These are phyloP conservation scores for Barnardius zonarius DNA, from an alignment of 2,113 vertebrate species.

Conservation along the genomic window DNA sequence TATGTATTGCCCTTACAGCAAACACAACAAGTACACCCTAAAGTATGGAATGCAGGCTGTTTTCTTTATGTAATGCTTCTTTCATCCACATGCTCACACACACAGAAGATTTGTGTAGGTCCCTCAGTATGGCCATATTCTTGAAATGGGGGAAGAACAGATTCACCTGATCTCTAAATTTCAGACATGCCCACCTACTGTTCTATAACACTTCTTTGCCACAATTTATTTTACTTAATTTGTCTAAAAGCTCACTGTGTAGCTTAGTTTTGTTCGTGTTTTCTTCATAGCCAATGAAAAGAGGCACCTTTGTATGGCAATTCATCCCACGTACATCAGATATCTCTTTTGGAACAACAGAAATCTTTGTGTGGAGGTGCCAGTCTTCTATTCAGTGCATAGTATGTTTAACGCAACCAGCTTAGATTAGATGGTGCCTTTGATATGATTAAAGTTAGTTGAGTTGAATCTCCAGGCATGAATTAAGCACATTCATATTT, in stretches of 20 bases:
- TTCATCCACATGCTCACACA: not conserved
- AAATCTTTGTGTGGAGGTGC: not conserved
- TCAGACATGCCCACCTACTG: not conserved
- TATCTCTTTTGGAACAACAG: not conserved
- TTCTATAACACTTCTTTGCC: not conserved
- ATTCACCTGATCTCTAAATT: not conserved
- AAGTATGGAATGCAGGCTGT: not conserved
- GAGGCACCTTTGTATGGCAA: not conserved
- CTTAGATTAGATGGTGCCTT: not conserved
- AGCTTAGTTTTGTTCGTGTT: not conserved
- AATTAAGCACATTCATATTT: not conserved
- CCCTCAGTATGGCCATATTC: not conserved
- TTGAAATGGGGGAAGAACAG: not conserved
- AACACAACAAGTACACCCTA: not conserved
- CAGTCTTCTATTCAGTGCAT: not conserved
- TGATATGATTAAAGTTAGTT: not conserved
- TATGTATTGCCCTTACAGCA: not conserved
- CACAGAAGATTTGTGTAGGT: not conserved
- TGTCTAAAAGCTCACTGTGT: not conserved
- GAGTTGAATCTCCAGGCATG: not conserved
- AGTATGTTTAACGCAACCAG: not conserved
- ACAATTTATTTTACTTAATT: not conserved
- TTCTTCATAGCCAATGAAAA: not conserved
- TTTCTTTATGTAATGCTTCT: not conserved
- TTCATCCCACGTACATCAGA: not conserved